Conservation (phyloP, 2,888 invertebrate genomes). For the Lycocerus yunnanus region DNA sequence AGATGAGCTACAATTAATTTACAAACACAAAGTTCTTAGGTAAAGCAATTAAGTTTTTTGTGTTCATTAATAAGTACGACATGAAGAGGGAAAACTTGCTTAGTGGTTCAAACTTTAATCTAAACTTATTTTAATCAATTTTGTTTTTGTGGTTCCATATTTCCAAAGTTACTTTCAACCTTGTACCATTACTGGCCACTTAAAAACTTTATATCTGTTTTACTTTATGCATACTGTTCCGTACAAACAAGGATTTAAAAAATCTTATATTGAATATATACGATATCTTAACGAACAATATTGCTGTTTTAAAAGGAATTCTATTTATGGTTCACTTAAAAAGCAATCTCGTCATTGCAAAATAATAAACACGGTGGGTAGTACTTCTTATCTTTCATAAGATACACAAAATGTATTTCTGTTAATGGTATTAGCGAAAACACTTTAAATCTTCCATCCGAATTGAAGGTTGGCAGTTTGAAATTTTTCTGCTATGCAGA, state of each 20-base stretch:
- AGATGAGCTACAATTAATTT: background rate
- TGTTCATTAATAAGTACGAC: background rate
- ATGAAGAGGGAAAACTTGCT: background rate
- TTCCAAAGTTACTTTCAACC: background rate
- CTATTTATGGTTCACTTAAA: background rate
- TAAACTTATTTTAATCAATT: background rate
- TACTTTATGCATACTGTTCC: too few relatives aligned
- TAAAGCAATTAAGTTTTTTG: background rate
- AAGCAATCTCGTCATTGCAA: background rate
- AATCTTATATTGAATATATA: background rate
- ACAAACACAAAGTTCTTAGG: background rate
- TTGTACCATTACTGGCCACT: background rate
- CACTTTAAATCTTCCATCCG: background rate
- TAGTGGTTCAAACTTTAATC: background rate
- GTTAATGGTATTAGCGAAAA: background rate
- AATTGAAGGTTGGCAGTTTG: background rate
- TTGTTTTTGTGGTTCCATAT: background rate
- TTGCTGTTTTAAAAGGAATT: background rate
- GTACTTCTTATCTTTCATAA: background rate
- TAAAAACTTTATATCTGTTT: background rate
- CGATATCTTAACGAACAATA: too few relatives aligned
- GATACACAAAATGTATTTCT: background rate
- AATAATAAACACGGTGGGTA: background rate
- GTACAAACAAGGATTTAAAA: background rate
- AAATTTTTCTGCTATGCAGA: background rate